Conservation (phyloP, 2,888 invertebrate genomes). For the Cheilosia vulpina region DNA sequence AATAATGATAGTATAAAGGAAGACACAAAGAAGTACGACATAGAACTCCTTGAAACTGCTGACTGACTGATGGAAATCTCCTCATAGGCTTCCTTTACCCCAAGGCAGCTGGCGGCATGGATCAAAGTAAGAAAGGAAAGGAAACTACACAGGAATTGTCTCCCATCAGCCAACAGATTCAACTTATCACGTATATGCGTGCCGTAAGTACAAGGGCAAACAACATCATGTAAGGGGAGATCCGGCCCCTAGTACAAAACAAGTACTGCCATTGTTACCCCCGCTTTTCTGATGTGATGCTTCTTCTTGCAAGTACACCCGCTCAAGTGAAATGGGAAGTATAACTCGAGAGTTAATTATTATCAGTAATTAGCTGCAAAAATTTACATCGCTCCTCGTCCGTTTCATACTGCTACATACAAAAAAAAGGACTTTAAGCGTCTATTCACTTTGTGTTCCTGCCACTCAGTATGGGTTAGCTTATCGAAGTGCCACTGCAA, state of each 20-base stretch:
- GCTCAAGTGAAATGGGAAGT: conserved; percentile 59
- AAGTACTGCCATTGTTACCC: conserved; percentile 38
- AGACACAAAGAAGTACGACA: conserved; percentile 39
- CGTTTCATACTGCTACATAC: not conserved
- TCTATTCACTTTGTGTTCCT: conserved; percentile 68
- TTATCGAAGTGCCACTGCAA: conserved; percentile 72
- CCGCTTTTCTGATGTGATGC: conserved; percentile 10
- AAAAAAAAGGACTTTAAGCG: conserved; percentile 18
- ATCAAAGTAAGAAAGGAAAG: conserved; percentile 62
- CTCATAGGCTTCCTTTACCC: conserved; percentile 14
- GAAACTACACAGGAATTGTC: conserved; percentile 63
- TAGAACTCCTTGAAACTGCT: conserved; percentile 59
- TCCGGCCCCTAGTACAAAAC: conserved; percentile 32
- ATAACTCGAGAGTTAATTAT: conserved; percentile 70
- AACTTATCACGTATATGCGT: conserved; percentile 57
- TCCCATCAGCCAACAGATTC: conserved; percentile 11
- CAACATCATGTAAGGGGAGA: conserved; percentile 51
- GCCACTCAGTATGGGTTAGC: conserved; percentile 37
- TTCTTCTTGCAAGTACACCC: conserved; percentile 40
- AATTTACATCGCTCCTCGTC: conserved; percentile 35
- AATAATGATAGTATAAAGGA: conserved; percentile 51
- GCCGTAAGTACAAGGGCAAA: conserved; percentile 67
- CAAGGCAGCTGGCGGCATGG: conserved; percentile 32
- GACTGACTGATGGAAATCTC: conserved; percentile 67
- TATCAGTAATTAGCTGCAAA: conserved; percentile 68